Evolutionary conservation across 2,888 invertebrate genomes (phyloP), one percentile per base, ranked within the genome.

Genomic region (Hecatera dysodea): DNA sequence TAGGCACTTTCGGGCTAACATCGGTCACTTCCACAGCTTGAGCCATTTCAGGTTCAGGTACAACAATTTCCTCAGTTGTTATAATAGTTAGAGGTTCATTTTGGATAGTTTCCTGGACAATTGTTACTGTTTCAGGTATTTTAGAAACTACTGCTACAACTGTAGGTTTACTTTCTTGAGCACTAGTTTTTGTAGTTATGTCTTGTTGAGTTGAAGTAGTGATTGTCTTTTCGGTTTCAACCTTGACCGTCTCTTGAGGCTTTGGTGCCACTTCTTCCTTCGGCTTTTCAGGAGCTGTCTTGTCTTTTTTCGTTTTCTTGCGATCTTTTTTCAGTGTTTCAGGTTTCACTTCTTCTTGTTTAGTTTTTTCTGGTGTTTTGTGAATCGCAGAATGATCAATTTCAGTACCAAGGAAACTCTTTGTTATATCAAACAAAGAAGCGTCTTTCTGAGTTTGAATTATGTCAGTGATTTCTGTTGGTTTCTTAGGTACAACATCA

Each of bases 11-110:
- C 55, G 66, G 61, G 0, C 33, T 64, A 2, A 74, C 70, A 50
- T 77, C 74, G 12, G 79, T 80, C 6, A 72, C 66, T 76, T 83
- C 79, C n/a, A 81, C 56, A 36, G 75, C 78, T 73, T 75, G 68
- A n/a, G 71, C 69, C 29, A 68, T 6, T 44, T 78, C 68, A 5
- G 72, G 75, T 72, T 72, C 59, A 55, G 44, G 48, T 17, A 61
- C 33, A 22, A 52, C 27, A 48, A 81, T 73, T 24, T 78, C 69
- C 22, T 72, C 62, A 59, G 59, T 70, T 36, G 67, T 56, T 2
- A 57, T 50, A 3, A 17, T 60, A 56, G 65, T 29, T 12, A 67
- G 11, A 27, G 81, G 78, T 67, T 78, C 81, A 22, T 63, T 62
- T 80, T 78, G 66, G 17, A 74, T 50, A 15, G 69, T 61, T 57